Percentiles rank a stretch among this genome's conserved stretches.
These are phyloP conservation scores for Callorhinus ursinus DNA, from an alignment of 2,113 vertebrate genomes.

Conservation along the genomic window DNA sequence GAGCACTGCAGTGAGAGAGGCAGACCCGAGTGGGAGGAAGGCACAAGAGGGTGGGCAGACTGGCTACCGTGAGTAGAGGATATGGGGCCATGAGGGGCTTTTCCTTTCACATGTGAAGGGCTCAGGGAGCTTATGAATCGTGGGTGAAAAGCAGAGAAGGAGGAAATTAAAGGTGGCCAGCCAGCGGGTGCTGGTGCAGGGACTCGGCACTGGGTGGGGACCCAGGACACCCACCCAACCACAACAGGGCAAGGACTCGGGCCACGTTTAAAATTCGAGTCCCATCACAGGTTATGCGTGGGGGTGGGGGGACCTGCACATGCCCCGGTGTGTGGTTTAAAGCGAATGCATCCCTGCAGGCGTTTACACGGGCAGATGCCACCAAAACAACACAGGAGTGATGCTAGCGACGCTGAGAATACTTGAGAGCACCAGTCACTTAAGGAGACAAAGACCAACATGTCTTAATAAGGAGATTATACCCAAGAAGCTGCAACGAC, in stretches of 20 bases:
- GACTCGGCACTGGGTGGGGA: accelerated
- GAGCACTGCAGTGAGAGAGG: accelerated
- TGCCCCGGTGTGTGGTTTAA: accelerated
- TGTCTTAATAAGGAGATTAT: accelerated
- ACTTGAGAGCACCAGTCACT: background rate
- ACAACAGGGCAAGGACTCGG: accelerated
- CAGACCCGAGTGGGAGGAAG: background rate
- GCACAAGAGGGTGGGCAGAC: background rate
- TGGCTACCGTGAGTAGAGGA: too few relatives aligned
- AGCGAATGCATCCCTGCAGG: background rate
- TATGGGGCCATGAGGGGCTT: accelerated
- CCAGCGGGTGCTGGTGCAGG: too few relatives aligned
- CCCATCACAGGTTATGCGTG: accelerated
- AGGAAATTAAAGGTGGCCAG: background rate
- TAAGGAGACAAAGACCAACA: background rate
- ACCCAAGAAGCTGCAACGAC: background rate
- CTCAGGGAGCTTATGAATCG: background rate
- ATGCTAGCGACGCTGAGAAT: too few relatives aligned
- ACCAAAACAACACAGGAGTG: background rate
- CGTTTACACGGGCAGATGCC: accelerated
- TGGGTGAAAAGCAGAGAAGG: background rate
- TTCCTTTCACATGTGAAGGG: background rate
- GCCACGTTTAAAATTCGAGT: background rate
- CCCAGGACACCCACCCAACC: accelerated
- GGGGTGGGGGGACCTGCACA: too few relatives aligned